A percentile compares a stretch with the other conserved stretches of the same genome.
Conservation (phyloP, 2,888 invertebrate species). For the Allygus modestus region DNA sequence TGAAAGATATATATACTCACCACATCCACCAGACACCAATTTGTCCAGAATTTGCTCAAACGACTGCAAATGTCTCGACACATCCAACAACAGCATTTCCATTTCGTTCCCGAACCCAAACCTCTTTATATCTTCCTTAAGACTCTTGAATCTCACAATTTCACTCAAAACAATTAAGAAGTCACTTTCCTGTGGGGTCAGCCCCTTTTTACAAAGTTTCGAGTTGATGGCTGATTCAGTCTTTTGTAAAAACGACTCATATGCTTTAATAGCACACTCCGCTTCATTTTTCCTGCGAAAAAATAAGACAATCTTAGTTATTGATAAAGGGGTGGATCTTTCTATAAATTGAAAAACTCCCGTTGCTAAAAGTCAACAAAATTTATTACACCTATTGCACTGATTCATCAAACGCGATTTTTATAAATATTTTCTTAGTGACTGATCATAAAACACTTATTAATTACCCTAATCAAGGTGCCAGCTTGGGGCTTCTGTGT, state of each 20-base stretch:
- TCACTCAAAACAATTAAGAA: neutral
- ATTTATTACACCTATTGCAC: no score
- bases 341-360: no score
- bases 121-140: constrained; percentile 30
- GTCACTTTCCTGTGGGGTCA: constrained; percentile 11
- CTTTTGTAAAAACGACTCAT: constrained; percentile 38
- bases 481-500: no score
- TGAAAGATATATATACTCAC: no score
- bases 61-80: constrained; percentile 2
- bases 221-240: constrained; percentile 41
- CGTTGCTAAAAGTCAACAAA: no score
- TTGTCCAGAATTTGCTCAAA: neutral
- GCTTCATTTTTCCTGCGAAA: constrained; percentile 70
- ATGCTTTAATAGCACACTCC: constrained; percentile 67
- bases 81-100: constrained; percentile 35
- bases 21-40: constrained; percentile 12
- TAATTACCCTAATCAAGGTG: no score
- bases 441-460: no score
- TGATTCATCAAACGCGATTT: no score
- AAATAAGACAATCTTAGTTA: no score
- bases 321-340: no score
- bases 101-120: constrained; percentile 43
- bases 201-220: constrained; percentile 23
- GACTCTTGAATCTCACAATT: neutral
- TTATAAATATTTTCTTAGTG: no score